Percentiles rank a stretch among this genome's conserved stretches.
Conservation (phyloP, 2,797 vertebrate genomes). For the Prionace glauca region DNA sequence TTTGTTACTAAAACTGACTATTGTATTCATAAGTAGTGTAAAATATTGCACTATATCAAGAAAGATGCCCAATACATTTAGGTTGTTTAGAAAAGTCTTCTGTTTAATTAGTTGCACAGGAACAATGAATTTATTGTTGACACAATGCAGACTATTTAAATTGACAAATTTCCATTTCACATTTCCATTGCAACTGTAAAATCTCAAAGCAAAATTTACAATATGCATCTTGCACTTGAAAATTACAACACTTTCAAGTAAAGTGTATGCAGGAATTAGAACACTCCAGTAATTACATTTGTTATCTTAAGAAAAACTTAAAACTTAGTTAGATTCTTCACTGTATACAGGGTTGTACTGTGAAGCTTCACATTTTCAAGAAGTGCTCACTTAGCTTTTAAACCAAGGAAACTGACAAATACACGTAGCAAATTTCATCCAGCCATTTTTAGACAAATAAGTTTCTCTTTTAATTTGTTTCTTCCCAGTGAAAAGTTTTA, state of each 20-base stretch:
- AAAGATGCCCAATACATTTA: not conserved
- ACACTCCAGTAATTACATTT: not conserved
- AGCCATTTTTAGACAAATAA: not conserved
- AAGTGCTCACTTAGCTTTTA: not conserved
- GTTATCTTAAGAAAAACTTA: not conserved
- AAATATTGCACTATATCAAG: not conserved
- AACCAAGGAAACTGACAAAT: not conserved
- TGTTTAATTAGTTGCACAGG: not conserved
- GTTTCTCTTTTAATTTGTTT: not conserved
- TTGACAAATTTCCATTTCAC: not conserved
- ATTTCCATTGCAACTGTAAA: not conserved
- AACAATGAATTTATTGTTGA: not conserved
- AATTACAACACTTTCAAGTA: not conserved
- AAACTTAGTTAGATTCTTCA: not conserved
- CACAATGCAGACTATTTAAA: not conserved
- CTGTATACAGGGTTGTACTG: not conserved
- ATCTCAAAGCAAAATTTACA: slow-evolving; percentile 12
- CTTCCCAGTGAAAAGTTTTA: not conserved
- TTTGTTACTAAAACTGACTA: not conserved
- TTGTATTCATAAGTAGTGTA: not conserved
- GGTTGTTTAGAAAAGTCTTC: not conserved
- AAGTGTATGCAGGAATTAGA: not conserved
- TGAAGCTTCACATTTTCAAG: not conserved
- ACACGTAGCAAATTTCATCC: not conserved
- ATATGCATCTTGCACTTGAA: not conserved